Base-by-base conservation (phyloP, 2,888 invertebrate species). In the Phalera bucephala region DNA sequence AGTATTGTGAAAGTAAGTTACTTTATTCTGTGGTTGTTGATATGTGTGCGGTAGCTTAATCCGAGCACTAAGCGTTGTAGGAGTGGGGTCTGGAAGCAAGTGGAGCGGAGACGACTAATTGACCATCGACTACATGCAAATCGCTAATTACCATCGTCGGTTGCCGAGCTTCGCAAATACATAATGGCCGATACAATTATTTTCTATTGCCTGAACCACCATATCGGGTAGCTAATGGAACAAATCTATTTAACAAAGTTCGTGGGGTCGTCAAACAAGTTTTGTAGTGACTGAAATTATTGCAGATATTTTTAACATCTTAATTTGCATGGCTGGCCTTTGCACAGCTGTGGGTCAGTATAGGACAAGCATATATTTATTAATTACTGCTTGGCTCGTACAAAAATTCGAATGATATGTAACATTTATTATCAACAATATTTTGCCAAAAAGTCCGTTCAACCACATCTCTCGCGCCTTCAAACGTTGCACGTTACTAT, bases 111-210 rank as follows among this genome's bases (percentile, higher is more conserved):
- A 72, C 55, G 69, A 64, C 72, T 81, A 81, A 82, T 81, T 80
- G 79, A 77, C 79, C 79, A 75, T 79, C 66, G 67, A 64, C 61
- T 76, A 75, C 72, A 75, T 74, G 80, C 74, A 78, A 79, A 80
- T 80, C 72, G 69, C 75, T 82, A 81, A 83, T 81, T 82, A 79
- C 72, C 63, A 50, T 64, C 63, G 62, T 55, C 66, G 67, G 63
- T 61, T 64, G 59, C 62, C 39, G 56, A 56, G 58, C 67, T 67
- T 49, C 56, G 56, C 65, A 66, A 71, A 73, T 73, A 74, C 70
- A 74, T 69, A 69, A 72, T 66, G 50, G 52, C 40, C 44, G 47
- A 65, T 64, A 64, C 56, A 59, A 65, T 68, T 65, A 68, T 70
- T 67, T 67, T 48, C 55, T 61, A 64, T 63, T 58, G 51, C 51